These are phyloP conservation scores for Gallinago nigripennis DNA, from an alignment of 2,797 vertebrate genomes.

Conservation along the genomic window DNA sequence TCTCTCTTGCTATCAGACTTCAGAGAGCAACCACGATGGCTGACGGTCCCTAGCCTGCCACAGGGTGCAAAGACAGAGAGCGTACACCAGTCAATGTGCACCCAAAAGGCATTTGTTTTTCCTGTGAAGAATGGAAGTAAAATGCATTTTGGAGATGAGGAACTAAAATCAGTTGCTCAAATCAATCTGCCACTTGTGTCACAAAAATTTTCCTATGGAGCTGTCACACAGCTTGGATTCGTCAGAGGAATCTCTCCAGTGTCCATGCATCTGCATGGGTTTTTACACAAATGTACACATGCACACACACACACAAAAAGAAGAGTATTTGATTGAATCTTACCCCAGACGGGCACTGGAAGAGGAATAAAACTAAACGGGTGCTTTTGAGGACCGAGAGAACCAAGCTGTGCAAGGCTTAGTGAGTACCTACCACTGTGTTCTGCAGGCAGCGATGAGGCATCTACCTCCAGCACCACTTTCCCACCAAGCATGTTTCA, in stretches of 20 bases:
- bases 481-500: not conserved
- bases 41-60: not conserved
- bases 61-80: not conserved
- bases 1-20: not conserved
- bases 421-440: not conserved
- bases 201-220: not conserved
- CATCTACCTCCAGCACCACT: not conserved
- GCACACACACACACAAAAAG: not conserved
- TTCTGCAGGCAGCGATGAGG: not conserved
- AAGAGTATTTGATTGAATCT: not conserved
- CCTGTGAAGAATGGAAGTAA: not conserved
- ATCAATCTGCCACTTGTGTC: not conserved
- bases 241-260: not conserved
- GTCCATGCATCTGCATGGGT: not conserved
- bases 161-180: not conserved
- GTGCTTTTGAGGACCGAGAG: not conserved
- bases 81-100: not conserved
- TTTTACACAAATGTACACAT: not conserved
- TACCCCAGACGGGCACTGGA: not conserved
- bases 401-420: not conserved
- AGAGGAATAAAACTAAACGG: not conserved
- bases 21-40: not conserved
- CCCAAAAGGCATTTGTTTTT: not conserved
- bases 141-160: not conserved
- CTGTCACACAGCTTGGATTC: not conserved